A percentile compares a stretch with the other conserved stretches of the same genome.
phyloP scores from a whole-genome alignment of 2,113 vertebrate genomes.

The Oncorhynchus keta region DNA sequence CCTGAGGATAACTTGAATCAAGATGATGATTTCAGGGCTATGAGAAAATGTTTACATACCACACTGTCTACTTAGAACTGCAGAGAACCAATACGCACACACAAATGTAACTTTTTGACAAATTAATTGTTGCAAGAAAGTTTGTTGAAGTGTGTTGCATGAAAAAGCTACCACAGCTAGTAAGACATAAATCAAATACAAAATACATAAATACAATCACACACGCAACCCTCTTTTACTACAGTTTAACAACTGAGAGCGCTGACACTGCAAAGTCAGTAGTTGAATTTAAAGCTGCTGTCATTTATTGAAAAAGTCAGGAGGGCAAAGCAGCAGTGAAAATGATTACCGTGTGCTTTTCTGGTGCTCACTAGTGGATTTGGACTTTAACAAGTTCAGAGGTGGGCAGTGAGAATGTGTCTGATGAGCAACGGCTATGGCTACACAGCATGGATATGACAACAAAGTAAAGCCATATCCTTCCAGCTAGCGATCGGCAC shows the following conservation, averaged over 20 bases:
- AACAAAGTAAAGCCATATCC: slow-evolving; percentile 20
- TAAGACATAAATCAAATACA: too few relatives aligned
- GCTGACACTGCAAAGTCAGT: not conserved
- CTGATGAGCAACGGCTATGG: slow-evolving; percentile 18
- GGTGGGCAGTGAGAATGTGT: not conserved
- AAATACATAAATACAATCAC: not conserved
- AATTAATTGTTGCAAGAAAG: too few relatives aligned
- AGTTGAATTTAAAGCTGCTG: slow-evolving; percentile 23
- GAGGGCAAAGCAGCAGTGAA: slow-evolving; percentile 13
- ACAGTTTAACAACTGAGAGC: not conserved
- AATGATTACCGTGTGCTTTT: slow-evolving; percentile 16
- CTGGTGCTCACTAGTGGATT: slow-evolving; percentile 13
- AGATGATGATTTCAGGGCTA: not conserved
- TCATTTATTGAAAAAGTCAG: slow-evolving; percentile 24
- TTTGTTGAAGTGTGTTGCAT: too few relatives aligned
- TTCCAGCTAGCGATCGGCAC: not conserved
- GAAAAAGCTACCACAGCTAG: too few relatives aligned
- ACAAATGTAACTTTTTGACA: not conserved
- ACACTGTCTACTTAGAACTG: not conserved
- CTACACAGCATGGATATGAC: not conserved
- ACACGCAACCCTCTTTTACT: not conserved
- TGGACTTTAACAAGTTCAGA: slow-evolving; percentile 14
- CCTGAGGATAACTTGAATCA: not conserved
- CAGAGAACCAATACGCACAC: not conserved
- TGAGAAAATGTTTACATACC: not conserved